Conservation (phyloP, 2,113 vertebrate genomes). For the Eudyptes chrysolophus region DNA sequence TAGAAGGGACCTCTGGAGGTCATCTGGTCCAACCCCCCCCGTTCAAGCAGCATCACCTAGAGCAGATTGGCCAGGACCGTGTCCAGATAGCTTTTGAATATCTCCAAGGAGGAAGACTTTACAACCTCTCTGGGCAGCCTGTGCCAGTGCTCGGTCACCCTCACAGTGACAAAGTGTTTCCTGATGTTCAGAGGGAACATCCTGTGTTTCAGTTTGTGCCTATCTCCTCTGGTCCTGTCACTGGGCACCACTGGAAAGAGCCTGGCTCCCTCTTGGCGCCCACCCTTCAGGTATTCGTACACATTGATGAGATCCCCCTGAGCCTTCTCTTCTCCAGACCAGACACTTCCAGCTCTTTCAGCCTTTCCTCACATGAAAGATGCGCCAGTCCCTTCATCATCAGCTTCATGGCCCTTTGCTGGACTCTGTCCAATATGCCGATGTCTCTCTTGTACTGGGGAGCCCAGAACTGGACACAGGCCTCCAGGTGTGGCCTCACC, state of each 20-base stretch:
- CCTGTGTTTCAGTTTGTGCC: background rate
- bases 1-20: background rate
- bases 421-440: background rate
- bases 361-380: background rate
- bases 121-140: background rate
- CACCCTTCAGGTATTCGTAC: background rate
- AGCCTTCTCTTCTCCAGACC: background rate
- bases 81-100: background rate
- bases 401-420: background rate
- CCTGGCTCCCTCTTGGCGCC: background rate
- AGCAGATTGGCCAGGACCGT: background rate
- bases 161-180: background rate
- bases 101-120: background rate
- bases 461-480: background rate
- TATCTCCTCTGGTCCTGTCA: fast-evolving
- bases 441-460: background rate
- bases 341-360: background rate
- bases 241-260: background rate
- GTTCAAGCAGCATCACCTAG: background rate
- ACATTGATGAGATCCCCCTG: background rate
- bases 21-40: background rate
- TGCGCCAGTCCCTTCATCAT: background rate
- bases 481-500: background rate
- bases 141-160: background rate
- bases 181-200: background rate